phyloP scores from a whole-genome alignment of 2,888 invertebrate genomes.

The Eristalinus aeneus region DNA sequence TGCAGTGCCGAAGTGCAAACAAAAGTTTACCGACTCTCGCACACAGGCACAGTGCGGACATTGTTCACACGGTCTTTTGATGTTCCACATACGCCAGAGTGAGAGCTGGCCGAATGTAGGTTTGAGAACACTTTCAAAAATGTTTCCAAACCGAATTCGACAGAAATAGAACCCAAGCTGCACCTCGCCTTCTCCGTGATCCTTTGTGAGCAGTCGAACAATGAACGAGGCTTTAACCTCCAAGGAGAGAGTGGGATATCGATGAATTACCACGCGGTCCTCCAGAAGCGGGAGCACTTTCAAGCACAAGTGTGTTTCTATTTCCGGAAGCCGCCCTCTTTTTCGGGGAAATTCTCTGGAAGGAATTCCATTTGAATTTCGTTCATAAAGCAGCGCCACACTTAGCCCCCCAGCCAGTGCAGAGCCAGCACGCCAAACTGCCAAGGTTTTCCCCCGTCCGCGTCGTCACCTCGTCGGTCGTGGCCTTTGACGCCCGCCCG shows the following conservation, averaged over 20 bases:
- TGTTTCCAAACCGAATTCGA: constrained; percentile 47
- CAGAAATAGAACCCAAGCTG: constrained; percentile 22
- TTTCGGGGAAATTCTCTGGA: constrained; percentile 32
- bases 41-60: not conserved
- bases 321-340: constrained; percentile 11
- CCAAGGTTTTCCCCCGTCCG: constrained; percentile 62
- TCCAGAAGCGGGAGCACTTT: constrained; percentile 17
- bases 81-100: constrained; percentile 63
- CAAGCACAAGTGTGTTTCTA: constrained; percentile 38
- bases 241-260: constrained; percentile 33
- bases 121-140: constrained; percentile 54
- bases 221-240: constrained; percentile 38
- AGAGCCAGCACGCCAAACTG: constrained; percentile 46
- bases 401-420: constrained; percentile 32
- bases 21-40: constrained; percentile 2
- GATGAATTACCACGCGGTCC: constrained; percentile 3
- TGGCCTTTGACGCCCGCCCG: constrained; percentile 47
- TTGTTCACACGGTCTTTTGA: constrained; percentile 28
- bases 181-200: not conserved
- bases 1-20: constrained; percentile 8
- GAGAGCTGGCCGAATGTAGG: not conserved
- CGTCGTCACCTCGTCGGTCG: constrained; percentile 5
- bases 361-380: constrained; percentile 67
- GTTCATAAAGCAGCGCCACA: constrained; percentile 48
- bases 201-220: constrained; percentile 32